Evolutionary conservation across 2,888 invertebrate genomes (phyloP).

Genomic region (Pandemis corylana): DNA sequence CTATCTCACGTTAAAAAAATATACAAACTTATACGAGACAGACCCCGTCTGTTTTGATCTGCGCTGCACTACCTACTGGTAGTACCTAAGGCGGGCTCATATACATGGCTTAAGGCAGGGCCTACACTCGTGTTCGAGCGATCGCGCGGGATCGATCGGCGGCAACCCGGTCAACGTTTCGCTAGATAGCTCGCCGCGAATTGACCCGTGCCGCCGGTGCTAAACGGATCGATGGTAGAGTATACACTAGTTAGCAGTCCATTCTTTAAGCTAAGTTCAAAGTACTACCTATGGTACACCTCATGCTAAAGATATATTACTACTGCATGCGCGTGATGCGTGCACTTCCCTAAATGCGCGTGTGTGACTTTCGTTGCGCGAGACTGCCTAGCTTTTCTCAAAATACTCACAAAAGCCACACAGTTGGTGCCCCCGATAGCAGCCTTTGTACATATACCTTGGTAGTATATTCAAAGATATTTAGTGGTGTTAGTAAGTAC

Average conservation of each 20-base stretch:
- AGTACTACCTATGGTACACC: background rate
- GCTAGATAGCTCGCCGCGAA: slow-evolving; percentile 30
- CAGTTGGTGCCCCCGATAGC: no score
- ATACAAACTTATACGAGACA: background rate
- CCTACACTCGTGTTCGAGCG: slow-evolving; percentile 43
- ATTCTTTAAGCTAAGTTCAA: background rate
- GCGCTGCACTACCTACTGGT: no score
- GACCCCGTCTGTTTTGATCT: no score
- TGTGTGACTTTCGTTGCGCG: background rate
- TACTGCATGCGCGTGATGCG: no score
- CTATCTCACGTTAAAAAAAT: no score
- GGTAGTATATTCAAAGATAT: no score
- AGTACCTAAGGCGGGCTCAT: background rate
- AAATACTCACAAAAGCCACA: no score
- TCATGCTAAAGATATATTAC: background rate
- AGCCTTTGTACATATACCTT: no score
- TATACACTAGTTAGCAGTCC: background rate
- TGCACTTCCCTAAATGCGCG: no score
- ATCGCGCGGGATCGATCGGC: slow-evolving; percentile 65
- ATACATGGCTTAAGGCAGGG: slow-evolving; percentile 42
- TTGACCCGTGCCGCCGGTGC: slow-evolving; percentile 22
- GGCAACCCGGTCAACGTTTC: slow-evolving; percentile 64
- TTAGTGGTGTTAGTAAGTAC: no score
- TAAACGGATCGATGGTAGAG: background rate
- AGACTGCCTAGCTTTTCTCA: no score